phyloP scores from a whole-genome alignment of 2,797 vertebrate species.

The Onychomys torridus region DNA sequence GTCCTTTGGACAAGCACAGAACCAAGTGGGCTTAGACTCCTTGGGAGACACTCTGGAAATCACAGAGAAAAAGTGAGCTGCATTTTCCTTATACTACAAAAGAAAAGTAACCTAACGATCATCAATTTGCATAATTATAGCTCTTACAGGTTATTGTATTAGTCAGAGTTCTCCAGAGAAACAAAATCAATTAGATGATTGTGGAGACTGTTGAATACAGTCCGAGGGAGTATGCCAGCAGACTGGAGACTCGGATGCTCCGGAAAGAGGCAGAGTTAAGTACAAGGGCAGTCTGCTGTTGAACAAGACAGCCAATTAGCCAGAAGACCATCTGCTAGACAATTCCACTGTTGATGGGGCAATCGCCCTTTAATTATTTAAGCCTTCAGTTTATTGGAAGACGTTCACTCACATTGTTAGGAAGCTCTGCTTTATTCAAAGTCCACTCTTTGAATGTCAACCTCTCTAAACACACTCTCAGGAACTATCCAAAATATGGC shows the following conservation, averaged over 20 bases:
- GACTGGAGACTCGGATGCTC: neutral
- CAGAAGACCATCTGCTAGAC: neutral
- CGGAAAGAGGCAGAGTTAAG: neutral
- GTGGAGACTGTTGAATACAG: neutral
- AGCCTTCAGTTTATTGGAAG: neutral
- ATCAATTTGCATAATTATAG: constrained; percentile 13
- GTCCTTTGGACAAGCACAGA: neutral
- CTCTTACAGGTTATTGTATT: neutral
- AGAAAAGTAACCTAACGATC: neutral
- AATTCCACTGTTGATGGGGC: neutral
- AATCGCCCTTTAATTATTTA: neutral
- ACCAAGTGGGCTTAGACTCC: neutral
- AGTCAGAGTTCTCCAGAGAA: neutral
- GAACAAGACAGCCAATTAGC: neutral
- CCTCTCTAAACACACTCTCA: neutral
- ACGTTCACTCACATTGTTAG: neutral
- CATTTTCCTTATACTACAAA: neutral
- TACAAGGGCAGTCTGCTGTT: neutral
- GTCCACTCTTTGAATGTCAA: constrained; percentile 4
- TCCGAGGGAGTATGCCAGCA: neutral
- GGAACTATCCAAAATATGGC: constrained; percentile 25
- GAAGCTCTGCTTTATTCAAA: neutral
- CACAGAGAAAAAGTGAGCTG: neutral
- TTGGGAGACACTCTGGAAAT: neutral
- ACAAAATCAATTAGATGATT: neutral